A percentile compares a stretch with the other conserved stretches of the same genome.
Conservation (phyloP, 2,113 vertebrate genomes). For the Brachyistius frenatus region DNA sequence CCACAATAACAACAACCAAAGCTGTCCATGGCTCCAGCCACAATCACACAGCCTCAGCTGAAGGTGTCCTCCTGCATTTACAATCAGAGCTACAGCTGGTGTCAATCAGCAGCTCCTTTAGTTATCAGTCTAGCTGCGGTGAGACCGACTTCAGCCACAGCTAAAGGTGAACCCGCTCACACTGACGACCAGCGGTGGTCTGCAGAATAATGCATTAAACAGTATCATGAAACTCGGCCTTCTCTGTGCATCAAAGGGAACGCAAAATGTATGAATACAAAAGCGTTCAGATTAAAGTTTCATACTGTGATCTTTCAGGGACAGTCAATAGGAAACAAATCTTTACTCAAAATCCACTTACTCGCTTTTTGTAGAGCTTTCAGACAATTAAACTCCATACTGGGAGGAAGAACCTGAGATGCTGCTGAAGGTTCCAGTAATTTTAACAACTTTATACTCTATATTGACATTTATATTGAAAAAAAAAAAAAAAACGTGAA, state of each 20-base stretch:
- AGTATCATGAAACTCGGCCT: slow-evolving; percentile 5
- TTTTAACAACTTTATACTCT: no score
- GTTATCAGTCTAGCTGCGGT: no score
- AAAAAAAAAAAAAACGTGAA: neutral
- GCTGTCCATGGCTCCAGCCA: no score
- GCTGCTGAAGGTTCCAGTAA: no score
- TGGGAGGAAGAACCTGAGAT: neutral
- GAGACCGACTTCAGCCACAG: neutral
- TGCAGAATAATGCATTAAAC: neutral
- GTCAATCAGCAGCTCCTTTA: no score
- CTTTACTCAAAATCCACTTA: neutral
- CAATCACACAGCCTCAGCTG: neutral
- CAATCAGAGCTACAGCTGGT: no score
- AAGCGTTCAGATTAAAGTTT: neutral
- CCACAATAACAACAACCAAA: no score
- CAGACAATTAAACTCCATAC: neutral
- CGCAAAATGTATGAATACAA: neutral
- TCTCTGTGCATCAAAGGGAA: slow-evolving; percentile 11
- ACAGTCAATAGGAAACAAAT: neutral
- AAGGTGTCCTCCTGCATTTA: no score
- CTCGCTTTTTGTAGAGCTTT: no score
- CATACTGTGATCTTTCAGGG: neutral
- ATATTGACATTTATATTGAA: no score
- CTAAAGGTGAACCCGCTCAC: neutral
- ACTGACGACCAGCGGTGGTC: neutral